A percentile compares a stretch with the other conserved stretches of the same genome.
These are phyloP conservation scores for Bicyclus anynana DNA, from an alignment of 1,140 invertebrate genomes.

Conservation along the genomic window DNA sequence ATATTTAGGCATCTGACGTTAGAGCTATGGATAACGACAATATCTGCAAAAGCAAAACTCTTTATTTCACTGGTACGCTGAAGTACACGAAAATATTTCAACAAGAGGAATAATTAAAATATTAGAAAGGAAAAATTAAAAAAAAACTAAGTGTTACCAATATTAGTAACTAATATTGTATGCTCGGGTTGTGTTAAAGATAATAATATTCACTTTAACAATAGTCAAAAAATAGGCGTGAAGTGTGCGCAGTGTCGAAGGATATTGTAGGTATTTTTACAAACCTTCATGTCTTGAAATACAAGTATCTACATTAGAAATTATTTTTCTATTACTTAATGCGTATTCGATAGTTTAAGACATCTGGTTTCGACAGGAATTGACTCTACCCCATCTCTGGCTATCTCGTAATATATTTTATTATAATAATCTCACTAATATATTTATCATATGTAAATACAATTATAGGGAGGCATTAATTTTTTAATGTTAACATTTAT, in stretches of 20 bases:
- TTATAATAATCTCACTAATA: background rate
- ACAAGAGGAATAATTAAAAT: too few relatives aligned
- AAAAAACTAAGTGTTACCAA: too few relatives aligned
- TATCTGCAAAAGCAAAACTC: too few relatives aligned
- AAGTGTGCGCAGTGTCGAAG: background rate
- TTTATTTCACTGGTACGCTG: too few relatives aligned
- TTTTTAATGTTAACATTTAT: too few relatives aligned
- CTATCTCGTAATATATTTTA: background rate
- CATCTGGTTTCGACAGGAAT: background rate
- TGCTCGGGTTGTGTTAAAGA: conserved; percentile 22
- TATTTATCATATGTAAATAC: background rate
- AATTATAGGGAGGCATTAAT: too few relatives aligned
- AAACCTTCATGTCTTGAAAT: background rate
- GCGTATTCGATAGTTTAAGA: background rate
- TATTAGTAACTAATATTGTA: conserved; percentile 25
- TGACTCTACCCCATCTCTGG: background rate
- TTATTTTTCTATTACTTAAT: conserved; percentile 3
- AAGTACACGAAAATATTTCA: too few relatives aligned
- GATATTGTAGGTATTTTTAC: background rate
- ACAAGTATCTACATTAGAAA: background rate
- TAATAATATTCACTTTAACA: conserved; percentile 18
- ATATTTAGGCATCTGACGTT: too few relatives aligned
- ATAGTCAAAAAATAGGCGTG: too few relatives aligned
- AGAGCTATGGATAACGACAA: too few relatives aligned
- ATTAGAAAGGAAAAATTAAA: too few relatives aligned